Base-by-base conservation (phyloP, 2,888 invertebrate genomes). In the Leucoma salicis region DNA sequence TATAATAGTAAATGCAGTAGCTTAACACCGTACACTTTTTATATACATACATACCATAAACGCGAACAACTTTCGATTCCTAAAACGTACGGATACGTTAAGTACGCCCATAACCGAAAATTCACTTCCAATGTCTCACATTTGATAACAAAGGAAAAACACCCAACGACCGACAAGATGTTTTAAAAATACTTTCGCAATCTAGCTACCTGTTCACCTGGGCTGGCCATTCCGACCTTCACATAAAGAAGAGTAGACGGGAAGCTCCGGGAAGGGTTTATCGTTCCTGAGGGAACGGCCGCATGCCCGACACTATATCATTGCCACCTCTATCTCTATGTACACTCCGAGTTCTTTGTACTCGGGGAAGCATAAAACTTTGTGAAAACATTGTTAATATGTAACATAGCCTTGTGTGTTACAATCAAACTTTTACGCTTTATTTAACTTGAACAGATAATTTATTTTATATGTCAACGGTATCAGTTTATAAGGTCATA, bases 171-270 rank as follows among this genome's bases (percentile, higher is more conserved):
- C 79, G 82, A 76, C 83, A 88, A 88, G 87, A 87, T 82, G 86
- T 77, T 87, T 83, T 82, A 83, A 88, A 87, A 88, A 88, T 88
- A 88, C 85, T 80, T 82, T 84, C 75, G 78, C 84, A 86, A 86
- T 86, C 84, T 86, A 81, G 78, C 78, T 84, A 85, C 86, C 85
- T 85, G 85, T 78, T 85, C 85, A 87, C 85, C 85, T 87, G 87
- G 81, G 81, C 82, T 79, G 82, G 81, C 85, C 83, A 81, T 85
- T 84, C 82, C 82, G 82, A 78, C 82, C 86, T 86, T 75, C 82
- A 85, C 87, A 88, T 89, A 89, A 88, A 89, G 88, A 87, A 88
- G 86, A 86, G 87, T 82, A 83, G 80, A 79, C 81, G 83, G 86
- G 83, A 84, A 83, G 87, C 78, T 73, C 62, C 74, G 75, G 82